Evolutionary conservation across 2,888 invertebrate species (phyloP).

Genomic region (Acrocyrtus sp.): DNA sequence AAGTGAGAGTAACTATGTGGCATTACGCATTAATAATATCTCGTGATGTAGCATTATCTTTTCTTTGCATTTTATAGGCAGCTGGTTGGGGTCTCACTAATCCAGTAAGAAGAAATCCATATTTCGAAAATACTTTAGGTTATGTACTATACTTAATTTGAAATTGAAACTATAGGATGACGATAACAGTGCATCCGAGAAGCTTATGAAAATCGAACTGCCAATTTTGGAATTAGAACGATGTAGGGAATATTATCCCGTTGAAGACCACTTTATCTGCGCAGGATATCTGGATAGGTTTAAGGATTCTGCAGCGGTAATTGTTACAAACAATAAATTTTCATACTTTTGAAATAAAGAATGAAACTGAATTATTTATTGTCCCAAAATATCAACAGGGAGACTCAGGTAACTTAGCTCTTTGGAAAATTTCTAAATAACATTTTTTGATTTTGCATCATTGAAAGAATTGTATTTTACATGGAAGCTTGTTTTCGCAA

Average conservation of each 20-base stretch:
- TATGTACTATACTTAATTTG: not conserved
- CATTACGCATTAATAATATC: too few species aligned
- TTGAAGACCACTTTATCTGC: conserved; percentile 22
- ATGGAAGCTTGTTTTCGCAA: too few species aligned
- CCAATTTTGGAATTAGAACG: not conserved
- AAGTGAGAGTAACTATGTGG: too few species aligned
- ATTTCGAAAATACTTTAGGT: not conserved
- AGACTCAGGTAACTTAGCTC: conserved; percentile 3
- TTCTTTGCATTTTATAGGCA: not conserved
- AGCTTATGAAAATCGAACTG: conserved; percentile 18
- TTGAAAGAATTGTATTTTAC: too few species aligned
- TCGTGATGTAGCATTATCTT: not conserved
- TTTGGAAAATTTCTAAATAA: not conserved
- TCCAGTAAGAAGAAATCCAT: not conserved
- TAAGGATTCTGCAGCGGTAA: conserved; percentile 32
- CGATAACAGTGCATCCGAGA: not conserved
- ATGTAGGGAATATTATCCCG: not conserved
- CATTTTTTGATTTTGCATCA: not conserved
- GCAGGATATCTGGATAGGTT: conserved; percentile 32
- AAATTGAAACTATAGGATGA: not conserved
- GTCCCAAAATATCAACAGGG: not conserved
- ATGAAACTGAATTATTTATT: not conserved
- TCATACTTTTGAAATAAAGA: not conserved
- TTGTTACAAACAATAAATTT: too few species aligned
- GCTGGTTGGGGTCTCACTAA: conserved; percentile 29